Percentiles rank a stretch among this genome's conserved stretches.
Conservation (phyloP, 53 echinoderm and acorn worm species). For the Zoroaster sp. region DNA sequence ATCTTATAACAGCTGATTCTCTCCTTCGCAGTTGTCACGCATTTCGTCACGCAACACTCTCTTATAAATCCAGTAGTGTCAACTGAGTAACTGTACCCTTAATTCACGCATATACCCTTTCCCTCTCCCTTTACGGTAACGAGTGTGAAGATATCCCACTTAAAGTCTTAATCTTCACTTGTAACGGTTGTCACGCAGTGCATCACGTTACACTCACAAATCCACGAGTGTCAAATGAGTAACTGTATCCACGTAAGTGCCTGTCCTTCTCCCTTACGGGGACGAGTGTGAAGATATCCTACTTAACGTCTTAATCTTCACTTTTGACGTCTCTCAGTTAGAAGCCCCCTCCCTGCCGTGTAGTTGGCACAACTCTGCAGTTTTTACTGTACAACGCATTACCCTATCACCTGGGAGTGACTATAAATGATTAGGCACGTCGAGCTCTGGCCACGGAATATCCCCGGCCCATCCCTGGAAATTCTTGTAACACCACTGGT, state of each 20-base stretch:
- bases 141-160: not conserved
- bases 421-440: not conserved
- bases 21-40: too few relatives aligned
- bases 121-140: too few relatives aligned
- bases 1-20: too few relatives aligned
- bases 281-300: not conserved
- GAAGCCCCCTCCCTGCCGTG: not conserved
- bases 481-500: not conserved
- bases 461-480: not conserved
- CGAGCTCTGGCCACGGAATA: not conserved
- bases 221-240: too few relatives aligned
- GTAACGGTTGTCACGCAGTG: too few relatives aligned
- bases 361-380: not conserved
- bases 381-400: conserved; percentile 15
- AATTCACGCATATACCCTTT: too few relatives aligned
- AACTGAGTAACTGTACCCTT: too few relatives aligned
- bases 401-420: not conserved
- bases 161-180: conserved; percentile 12
- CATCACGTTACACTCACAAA: too few relatives aligned
- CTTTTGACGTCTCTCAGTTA: not conserved
- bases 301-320: not conserved
- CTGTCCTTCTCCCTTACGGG: too few relatives aligned
- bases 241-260: too few relatives aligned
- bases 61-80: too few relatives aligned
- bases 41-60: too few relatives aligned